These are phyloP conservation scores for Misgurnus anguillicaudatus DNA, from an alignment of 2,113 vertebrate genomes.

Conservation along the genomic window DNA sequence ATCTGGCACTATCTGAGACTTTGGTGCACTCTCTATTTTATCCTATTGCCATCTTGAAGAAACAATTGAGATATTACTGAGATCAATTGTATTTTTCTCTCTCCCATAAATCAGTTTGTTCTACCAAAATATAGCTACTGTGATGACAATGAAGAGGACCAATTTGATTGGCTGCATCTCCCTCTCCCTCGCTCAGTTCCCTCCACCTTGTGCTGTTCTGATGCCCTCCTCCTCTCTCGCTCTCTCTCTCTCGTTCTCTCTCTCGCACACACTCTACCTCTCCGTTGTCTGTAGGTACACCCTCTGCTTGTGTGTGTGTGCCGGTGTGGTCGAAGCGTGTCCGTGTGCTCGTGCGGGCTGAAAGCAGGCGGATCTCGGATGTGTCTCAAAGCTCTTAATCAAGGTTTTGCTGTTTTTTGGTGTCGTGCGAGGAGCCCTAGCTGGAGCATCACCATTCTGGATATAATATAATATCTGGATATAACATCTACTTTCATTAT, in stretches of 20 bases:
- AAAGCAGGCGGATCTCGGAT: constrained; percentile 64
- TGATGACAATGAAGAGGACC: constrained; percentile 29
- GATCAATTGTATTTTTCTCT: constrained; percentile 23
- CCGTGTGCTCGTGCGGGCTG: constrained; percentile 58
- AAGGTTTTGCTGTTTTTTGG: constrained; percentile 18
- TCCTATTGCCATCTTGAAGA: background rate
- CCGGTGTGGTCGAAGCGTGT: constrained; percentile 59
- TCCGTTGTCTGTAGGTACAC: constrained; percentile 55
- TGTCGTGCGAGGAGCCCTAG: constrained; percentile 12
- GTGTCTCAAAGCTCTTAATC: constrained; percentile 56
- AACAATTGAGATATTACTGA: background rate
- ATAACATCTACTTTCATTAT: background rate
- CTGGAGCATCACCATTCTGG: constrained; percentile 62
- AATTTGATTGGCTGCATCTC: constrained; percentile 32
- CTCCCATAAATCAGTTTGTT: constrained; percentile 2
- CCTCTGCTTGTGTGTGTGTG: constrained; percentile 59
- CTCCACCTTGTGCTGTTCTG: constrained; percentile 64
- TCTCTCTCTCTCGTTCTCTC: constrained; percentile 28
- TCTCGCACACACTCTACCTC: constrained; percentile 57
- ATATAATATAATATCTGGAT: constrained; percentile 67
- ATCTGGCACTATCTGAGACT: too few relatives aligned
- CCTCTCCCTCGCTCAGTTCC: constrained; percentile 59
- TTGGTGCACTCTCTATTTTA: too few relatives aligned
- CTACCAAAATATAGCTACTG: background rate
- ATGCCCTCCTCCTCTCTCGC: constrained; percentile 34